A percentile compares a stretch with the other conserved stretches of the same genome.
These are phyloP conservation scores for Rattus norvegicus DNA, from an alignment of 2,113 vertebrate species.

Conservation along the genomic window DNA sequence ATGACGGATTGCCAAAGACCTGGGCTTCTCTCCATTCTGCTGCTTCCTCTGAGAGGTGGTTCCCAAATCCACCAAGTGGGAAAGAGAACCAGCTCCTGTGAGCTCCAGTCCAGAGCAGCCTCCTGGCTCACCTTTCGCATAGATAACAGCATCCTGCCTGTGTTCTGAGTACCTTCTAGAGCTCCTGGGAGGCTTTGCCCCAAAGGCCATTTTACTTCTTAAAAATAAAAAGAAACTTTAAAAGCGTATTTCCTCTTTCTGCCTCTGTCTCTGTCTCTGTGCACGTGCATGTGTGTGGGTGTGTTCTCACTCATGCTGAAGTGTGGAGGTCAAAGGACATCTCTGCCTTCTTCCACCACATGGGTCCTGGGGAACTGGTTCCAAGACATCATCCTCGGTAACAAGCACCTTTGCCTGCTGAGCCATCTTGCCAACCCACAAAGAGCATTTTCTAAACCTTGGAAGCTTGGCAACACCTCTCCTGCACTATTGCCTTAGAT, in stretches of 20 bases:
- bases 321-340: not conserved
- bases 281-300: not conserved
- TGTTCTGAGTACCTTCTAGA: not conserved
- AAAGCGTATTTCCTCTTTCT: too few relatives aligned
- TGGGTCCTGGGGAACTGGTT: not conserved
- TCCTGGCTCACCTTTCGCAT: not conserved
- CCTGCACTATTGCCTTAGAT: not conserved
- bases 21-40: conserved; percentile 49
- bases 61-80: conserved; percentile 43
- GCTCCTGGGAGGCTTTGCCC: not conserved
- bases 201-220: not conserved
- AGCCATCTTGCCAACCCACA: not conserved
- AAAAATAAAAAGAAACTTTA: not conserved
- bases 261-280: too few relatives aligned
- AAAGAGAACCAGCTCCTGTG: not conserved
- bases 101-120: not conserved
- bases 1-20: conserved; percentile 63
- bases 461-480: not conserved
- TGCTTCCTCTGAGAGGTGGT: conserved; percentile 52
- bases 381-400: not conserved
- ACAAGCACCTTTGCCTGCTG: not conserved
- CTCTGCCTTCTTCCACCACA: not conserved
- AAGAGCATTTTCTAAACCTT: conserved; percentile 32
- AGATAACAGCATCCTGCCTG: not conserved
- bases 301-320: not conserved